Percentiles rank a stretch among this genome's conserved stretches.
Evolutionary conservation across 2,888 invertebrate species (phyloP).

Genomic region (Hyposoter dolosus): DNA sequence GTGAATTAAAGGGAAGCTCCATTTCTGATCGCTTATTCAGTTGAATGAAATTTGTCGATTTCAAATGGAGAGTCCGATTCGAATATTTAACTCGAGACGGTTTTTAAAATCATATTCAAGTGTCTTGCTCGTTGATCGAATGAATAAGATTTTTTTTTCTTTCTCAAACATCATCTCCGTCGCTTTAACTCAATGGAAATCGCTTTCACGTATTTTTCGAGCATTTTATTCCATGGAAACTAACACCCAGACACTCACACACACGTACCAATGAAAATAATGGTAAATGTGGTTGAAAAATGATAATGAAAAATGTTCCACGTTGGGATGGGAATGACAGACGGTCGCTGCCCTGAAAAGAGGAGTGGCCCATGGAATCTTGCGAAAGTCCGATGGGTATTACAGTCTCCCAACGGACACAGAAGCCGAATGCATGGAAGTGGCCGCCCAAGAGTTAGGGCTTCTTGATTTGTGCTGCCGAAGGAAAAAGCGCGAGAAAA

Average conservation of each 20-base stretch:
- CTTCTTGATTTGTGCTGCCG: constrained; percentile 73
- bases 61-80: not conserved
- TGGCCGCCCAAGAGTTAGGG: constrained; percentile 75
- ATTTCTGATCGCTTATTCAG: not conserved
- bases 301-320: not conserved
- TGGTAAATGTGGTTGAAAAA: constrained; percentile 1
- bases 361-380: constrained; percentile 75
- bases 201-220: not conserved
- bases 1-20: not conserved
- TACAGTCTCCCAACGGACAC: constrained; percentile 74
- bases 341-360: constrained; percentile 76
- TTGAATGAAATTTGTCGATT: not conserved
- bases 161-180: not conserved
- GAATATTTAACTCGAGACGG: not conserved
- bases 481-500: constrained; percentile 61
- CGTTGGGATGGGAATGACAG: constrained; percentile 58
- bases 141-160: not conserved
- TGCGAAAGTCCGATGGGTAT: constrained; percentile 71
- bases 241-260: not conserved
- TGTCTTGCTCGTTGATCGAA: not conserved
- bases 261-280: not conserved
- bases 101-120: not conserved
- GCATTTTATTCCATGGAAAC: not conserved
- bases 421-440: constrained; percentile 70
- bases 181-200: not conserved